Conservation (phyloP, 2,888 invertebrate species). For the Drymonia ruficornis region DNA sequence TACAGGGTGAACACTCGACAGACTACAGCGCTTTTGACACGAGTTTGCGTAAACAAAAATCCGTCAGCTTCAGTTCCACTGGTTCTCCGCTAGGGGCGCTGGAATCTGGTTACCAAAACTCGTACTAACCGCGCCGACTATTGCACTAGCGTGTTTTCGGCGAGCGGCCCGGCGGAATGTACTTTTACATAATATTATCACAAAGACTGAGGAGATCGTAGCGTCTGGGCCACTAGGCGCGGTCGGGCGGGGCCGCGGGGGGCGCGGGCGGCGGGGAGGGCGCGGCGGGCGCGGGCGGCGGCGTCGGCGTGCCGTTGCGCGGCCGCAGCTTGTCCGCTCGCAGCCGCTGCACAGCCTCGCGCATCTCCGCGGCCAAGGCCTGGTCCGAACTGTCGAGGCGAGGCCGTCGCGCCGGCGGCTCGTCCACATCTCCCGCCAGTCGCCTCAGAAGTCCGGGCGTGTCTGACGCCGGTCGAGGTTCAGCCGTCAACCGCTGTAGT, state of each 20-base stretch:
- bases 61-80: not conserved
- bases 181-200: constrained; percentile 78
- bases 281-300: constrained; percentile 57
- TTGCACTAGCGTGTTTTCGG: constrained; percentile 35
- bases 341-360: constrained; percentile 78
- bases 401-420: constrained; percentile 76
- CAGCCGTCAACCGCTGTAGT: constrained; percentile 64
- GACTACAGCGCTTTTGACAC: constrained; percentile 19
- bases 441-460: constrained; percentile 89
- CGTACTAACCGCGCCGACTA: constrained; percentile 37
- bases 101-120: constrained; percentile 9
- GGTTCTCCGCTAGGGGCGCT: constrained; percentile 2
- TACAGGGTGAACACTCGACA: constrained; percentile 40
- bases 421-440: constrained; percentile 88
- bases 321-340: constrained; percentile 77
- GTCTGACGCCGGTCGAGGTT: constrained; percentile 56
- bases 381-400: constrained; percentile 82
- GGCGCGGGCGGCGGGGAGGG: constrained; percentile 49
- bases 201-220: constrained; percentile 72
- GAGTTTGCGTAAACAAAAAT: constrained; percentile 8
- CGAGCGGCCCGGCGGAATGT: constrained; percentile 68
- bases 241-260: constrained; percentile 58
- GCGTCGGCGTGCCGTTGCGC: constrained; percentile 69
- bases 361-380: constrained; percentile 77
- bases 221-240: constrained; percentile 48